Percentiles rank a stretch among this genome's conserved stretches.
phyloP scores from a whole-genome alignment of 1,140 invertebrate species.

The Trissolcus basalis region DNA sequence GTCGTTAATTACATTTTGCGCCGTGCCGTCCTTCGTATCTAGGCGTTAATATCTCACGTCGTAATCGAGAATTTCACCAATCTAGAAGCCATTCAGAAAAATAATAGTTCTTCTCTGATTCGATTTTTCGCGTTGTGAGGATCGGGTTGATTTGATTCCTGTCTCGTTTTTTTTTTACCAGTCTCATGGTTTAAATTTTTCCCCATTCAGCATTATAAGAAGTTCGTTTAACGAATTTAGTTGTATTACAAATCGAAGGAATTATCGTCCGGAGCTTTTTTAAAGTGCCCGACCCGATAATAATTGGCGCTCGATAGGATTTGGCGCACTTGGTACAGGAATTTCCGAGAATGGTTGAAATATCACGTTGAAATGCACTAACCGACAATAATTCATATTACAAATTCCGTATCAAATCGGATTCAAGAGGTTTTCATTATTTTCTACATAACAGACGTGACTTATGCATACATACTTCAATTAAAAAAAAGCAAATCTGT shows the following conservation, averaged over 20 bases:
- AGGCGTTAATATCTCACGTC: slow-evolving; percentile 52
- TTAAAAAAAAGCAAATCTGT: too few relatives aligned
- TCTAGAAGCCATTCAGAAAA: slow-evolving; percentile 50
- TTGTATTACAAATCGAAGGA: slow-evolving; percentile 25
- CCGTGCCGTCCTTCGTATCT: slow-evolving; percentile 39
- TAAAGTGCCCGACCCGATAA: slow-evolving; percentile 61
- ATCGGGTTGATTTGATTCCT: too few relatives aligned
- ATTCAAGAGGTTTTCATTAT: slow-evolving; percentile 48
- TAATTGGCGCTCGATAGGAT: slow-evolving; percentile 68
- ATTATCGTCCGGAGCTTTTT: slow-evolving; percentile 60
- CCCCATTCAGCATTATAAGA: too few relatives aligned
- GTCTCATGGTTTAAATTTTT: too few relatives aligned
- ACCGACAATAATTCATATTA: slow-evolving; percentile 57
- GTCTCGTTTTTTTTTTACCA: too few relatives aligned
- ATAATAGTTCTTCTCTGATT: slow-evolving; percentile 9
- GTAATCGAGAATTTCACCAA: slow-evolving; percentile 61
- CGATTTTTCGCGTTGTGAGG: too few relatives aligned
- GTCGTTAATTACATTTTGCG: slow-evolving; percentile 64
- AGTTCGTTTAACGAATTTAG: not conserved
- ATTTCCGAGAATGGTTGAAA: slow-evolving; percentile 51
- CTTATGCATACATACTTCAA: slow-evolving; percentile 25
- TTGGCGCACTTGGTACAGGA: slow-evolving; percentile 58
- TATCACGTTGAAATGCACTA: slow-evolving; percentile 51
- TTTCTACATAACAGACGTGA: slow-evolving; percentile 24
- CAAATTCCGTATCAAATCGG: slow-evolving; percentile 39